Base-by-base conservation (phyloP, 2,888 invertebrate genomes). In the Pristionchus entomophagus region DNA sequence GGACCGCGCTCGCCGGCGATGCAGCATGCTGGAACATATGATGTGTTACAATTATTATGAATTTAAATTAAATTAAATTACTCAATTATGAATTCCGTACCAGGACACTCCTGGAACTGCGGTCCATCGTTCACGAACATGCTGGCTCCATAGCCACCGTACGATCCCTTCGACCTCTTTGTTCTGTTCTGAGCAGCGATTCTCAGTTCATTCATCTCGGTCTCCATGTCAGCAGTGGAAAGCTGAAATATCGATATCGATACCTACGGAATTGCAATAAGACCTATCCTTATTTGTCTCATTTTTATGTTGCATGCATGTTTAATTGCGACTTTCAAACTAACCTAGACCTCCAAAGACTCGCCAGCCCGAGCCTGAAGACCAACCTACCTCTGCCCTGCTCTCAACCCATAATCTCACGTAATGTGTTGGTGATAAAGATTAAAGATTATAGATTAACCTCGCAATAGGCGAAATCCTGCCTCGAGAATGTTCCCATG, bases 71-170 rank as follows among this genome's bases (percentile, higher is more conserved):
- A 29, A n/a, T 65, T 19, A 19, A 26, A 12, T 65, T 65, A 65
- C 65, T 65, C 29, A 12, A n/a, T n/a, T n/a, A n/a, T 5, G 14
- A 69, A 38, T 38, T 17, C 8, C 53, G 2, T 85, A 92, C 92
- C 91, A 69, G 93, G 93, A 86, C 93, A 93, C 81, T 93, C 93
- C 87, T 93, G 93, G 90, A 93, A 93, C 81, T 91, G 91, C 19
- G 93, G 92, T 4, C 90, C 90, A 77, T 91, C 91, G 12, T 90
- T 85, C 73, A 91, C 91, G 65, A 93, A 85, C 88, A 93, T 88
- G 35, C 90, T 88, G 10, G 92, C 85, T 19, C 87, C 86, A 45
- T 86, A 84, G 6, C 85, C 86, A 29, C 86, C 87, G 65, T 82
- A 82, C 6, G 82, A 82, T 38, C 65, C 65, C 65, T 84, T 65